Evolutionary conservation across 1,140 invertebrate genomes (phyloP).

Genomic region (Oryctes rhinoceros): DNA sequence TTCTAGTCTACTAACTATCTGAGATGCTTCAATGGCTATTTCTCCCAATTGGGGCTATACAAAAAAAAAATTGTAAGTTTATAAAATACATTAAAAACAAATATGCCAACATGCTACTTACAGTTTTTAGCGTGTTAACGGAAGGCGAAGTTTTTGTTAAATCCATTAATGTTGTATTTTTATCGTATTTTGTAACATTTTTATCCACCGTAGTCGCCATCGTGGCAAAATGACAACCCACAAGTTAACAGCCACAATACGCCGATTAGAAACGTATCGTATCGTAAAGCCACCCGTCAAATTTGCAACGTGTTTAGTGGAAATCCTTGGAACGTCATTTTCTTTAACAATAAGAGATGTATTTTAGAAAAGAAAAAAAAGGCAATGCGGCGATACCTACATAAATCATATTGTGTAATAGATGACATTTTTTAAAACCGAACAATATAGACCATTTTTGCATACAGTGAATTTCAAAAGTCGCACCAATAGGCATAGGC

Average conservation of each 20-base stretch:
- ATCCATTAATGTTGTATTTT: conserved; percentile 27
- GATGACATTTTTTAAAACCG: too few relatives aligned
- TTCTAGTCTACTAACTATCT: conserved; percentile 60
- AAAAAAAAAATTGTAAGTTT: not conserved
- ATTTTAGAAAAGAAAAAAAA: too few relatives aligned
- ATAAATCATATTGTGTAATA: too few relatives aligned
- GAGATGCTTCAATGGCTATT: conserved; percentile 60
- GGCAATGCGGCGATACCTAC: too few relatives aligned
- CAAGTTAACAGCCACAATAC: not conserved
- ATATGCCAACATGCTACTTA: conserved; percentile 15
- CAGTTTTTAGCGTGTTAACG: not conserved
- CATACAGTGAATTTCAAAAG: too few relatives aligned
- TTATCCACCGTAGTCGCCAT: conserved; percentile 44
- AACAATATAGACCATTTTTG: too few relatives aligned
- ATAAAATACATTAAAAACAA: conserved; percentile 39
- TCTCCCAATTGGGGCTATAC: conserved; percentile 57
- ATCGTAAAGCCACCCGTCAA: not conserved
- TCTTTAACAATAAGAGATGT: too few relatives aligned
- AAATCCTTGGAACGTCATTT: not conserved
- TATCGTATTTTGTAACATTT: conserved; percentile 23
- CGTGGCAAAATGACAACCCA: conserved; percentile 44
- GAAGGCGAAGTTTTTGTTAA: conserved; percentile 3
- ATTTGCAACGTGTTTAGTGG: not conserved
- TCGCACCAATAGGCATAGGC: too few relatives aligned
- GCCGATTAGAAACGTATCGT: not conserved